A percentile compares a stretch with the other conserved stretches of the same genome.
Conservation (phyloP, 1,140 invertebrate genomes). For the Bombus superbus region DNA sequence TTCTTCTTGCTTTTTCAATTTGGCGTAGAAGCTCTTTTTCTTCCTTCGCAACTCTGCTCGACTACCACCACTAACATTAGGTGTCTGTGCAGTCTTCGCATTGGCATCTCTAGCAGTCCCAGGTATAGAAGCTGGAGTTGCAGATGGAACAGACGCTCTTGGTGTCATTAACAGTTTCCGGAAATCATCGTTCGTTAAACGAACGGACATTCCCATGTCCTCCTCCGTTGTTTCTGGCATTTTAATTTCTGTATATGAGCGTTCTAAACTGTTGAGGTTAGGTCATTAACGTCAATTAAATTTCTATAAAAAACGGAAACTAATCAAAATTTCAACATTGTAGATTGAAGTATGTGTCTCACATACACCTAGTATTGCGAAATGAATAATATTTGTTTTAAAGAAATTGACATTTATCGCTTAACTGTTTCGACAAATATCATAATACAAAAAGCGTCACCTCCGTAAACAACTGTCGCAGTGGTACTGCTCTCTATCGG, state of each 20-base stretch:
- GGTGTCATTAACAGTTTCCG: conserved; percentile 98
- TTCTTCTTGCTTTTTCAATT: conserved; percentile 97
- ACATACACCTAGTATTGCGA: background rate
- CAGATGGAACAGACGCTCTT: conserved; percentile 86
- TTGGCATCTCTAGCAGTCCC: conserved; percentile 85
- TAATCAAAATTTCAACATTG: background rate
- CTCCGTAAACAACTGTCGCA: background rate
- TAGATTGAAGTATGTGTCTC: background rate
- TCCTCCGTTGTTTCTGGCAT: conserved; percentile 82
- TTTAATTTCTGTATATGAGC: conserved; percentile 57
- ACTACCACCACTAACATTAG: conserved; percentile 83
- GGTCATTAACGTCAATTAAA: background rate
- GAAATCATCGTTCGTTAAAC: conserved; percentile 98
- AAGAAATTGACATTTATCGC: background rate
- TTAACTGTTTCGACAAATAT: background rate
- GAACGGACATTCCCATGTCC: conserved; percentile 85
- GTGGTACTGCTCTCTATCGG: background rate
- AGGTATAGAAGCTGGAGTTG: conserved; percentile 78
- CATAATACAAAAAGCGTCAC: background rate
- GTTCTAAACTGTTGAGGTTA: conserved; percentile 19
- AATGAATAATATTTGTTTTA: background rate
- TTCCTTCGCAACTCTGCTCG: conserved; percentile 89
- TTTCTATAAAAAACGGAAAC: too few species aligned
- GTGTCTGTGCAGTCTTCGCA: conserved; percentile 83
- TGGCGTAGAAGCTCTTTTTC: conserved; percentile 96